These are phyloP conservation scores for Cheiracanthium punctorium DNA, from an alignment of 2,888 invertebrate genomes.

Conservation along the genomic window DNA sequence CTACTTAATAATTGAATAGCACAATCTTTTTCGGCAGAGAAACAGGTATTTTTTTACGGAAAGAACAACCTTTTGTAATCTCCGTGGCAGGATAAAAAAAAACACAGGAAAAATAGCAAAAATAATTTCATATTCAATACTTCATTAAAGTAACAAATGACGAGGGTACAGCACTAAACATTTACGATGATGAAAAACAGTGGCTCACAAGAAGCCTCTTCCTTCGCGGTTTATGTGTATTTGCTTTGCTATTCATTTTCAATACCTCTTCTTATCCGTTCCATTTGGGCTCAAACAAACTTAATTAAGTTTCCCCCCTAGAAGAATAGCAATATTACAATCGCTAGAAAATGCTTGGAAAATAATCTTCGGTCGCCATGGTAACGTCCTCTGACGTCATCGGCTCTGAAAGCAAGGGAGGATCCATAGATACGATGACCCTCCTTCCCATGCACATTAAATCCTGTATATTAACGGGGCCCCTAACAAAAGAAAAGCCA, in stretches of 20 bases:
- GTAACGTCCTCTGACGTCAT: conserved; percentile 52
- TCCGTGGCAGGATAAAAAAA: too few species aligned
- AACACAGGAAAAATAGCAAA: too few species aligned
- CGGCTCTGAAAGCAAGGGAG: conserved; percentile 23
- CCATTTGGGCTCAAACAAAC: conserved; percentile 45
- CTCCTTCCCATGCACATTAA: not conserved
- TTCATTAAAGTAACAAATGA: not conserved
- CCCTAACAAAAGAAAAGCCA: too few species aligned
- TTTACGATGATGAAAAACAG: not conserved
- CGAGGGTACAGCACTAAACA: not conserved
- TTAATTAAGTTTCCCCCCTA: conserved; percentile 54
- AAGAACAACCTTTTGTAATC: too few species aligned
- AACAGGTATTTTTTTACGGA: too few species aligned
- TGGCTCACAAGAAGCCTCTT: not conserved
- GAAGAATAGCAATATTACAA: conserved; percentile 59
- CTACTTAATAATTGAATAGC: too few species aligned
- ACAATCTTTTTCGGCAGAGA: too few species aligned
- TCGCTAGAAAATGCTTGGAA: conserved; percentile 41
- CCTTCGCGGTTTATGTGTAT: not conserved
- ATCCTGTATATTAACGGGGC: too few species aligned
- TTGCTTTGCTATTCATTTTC: not conserved
- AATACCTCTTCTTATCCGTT: conserved; percentile 19
- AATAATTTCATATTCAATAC: too few species aligned
- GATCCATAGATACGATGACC: not conserved
- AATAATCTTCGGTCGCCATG: conserved; percentile 49